Evolutionary conservation across 1,140 invertebrate species (phyloP).

Genomic region (Lepidostoma basale): DNA sequence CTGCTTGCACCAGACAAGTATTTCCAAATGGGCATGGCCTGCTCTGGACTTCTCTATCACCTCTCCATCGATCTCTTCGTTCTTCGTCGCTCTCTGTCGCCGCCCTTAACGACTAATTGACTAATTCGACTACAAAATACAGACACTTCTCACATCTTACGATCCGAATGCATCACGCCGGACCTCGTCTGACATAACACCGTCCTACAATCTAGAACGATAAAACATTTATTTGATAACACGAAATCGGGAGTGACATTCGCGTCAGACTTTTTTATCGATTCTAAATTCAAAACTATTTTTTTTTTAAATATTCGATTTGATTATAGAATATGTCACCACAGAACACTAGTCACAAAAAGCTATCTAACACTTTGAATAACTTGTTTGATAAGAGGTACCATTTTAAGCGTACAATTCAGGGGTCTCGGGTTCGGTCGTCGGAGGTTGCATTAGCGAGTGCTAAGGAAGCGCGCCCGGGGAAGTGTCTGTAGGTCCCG

Average conservation of each 20-base stretch:
- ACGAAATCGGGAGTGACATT: not conserved
- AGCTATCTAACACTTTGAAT: not conserved
- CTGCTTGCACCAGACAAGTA: not conserved
- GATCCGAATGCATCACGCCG: not conserved
- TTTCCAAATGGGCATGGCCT: conserved; percentile 11
- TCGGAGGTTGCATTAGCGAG: not conserved
- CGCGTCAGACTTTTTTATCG: not conserved
- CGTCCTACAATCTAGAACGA: not conserved
- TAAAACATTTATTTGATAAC: too few species aligned
- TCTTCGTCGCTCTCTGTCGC: too few species aligned
- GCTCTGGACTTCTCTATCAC: conserved; percentile 8
- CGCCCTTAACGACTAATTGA: conserved; percentile 12
- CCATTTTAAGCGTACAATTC: not conserved
- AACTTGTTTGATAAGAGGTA: too few species aligned
- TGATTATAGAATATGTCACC: too few species aligned
- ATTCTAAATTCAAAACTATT: too few species aligned
- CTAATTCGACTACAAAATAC: not conserved
- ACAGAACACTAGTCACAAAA: conserved; percentile 4
- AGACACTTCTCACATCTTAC: conserved; percentile 14
- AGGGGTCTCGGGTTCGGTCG: not conserved
- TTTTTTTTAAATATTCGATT: too few species aligned
- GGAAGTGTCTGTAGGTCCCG: not conserved
- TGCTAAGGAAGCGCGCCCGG: not conserved
- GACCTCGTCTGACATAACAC: not conserved
- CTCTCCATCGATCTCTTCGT: conserved; percentile 12